Evolutionary conservation across 2,888 invertebrate species (phyloP), one percentile per base, ranked within the genome.

Genomic region (Athetis lepigone): DNA sequence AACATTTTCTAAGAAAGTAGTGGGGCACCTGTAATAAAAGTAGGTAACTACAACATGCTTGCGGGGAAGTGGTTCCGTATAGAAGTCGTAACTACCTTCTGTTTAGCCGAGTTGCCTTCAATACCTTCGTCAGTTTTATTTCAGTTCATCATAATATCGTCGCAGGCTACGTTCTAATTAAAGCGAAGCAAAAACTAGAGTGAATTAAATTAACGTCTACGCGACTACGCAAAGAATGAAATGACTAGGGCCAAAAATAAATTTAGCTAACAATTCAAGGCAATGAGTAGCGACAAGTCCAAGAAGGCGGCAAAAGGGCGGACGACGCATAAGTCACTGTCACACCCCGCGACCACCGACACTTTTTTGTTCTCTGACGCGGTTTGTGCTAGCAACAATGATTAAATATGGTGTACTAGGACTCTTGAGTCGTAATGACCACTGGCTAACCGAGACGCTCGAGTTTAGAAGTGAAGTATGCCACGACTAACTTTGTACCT

Each of bases 311-410:
- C 77, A 81, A 88, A 88, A 88, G 89, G 90, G 90, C 87, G 89
- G 88, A 82, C 81, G 84, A 80, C 87, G 88, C 90, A 93, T 94
- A 94, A 91, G 88, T 93, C 94, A 94, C 89, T 93, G 94, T 93
- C 94, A 92, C 80, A 78, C 81, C 83, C 90, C 88, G 85, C 78
- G 84, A 82, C 87, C 83, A 82, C 85, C 67, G 80, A 80, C 88
- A 86, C 86, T 88, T 90, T 92, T 93, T 92, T 90, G 86, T 85
- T 85, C 86, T 83, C 88, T 87, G 84, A 77, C 83, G 80, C 80
- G 80, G 79, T 85, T 88, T 84, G 84, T 83, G 84, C 82, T 81
- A 79, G 83, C 85, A 84, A 85, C 87, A 84, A 90, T 88, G 85
- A 88, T 89, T 85, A 86, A 88, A 86, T 85, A 80, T 73, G 69